phyloP scores from a whole-genome alignment of 2,113 vertebrate species.

The Leucoraja erinaceus region DNA sequence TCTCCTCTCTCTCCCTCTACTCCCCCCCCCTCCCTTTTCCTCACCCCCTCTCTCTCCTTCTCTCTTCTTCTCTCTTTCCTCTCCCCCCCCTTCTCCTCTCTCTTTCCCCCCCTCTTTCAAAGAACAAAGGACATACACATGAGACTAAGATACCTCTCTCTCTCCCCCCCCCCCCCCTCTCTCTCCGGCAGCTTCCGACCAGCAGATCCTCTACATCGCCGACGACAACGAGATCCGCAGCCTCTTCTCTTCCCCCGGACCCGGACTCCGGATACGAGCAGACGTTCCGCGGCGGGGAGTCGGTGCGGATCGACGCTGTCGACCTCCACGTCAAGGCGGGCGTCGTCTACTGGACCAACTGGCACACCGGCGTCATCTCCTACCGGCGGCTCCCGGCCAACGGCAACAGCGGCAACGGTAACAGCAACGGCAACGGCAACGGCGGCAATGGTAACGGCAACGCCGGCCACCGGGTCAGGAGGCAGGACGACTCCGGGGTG shows the following conservation, averaged over 20 bases:
- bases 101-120: too few relatives aligned
- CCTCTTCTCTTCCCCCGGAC: slow-evolving; percentile 82
- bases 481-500: slow-evolving; percentile 74
- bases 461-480: slow-evolving; percentile 79
- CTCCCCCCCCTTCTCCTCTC: too few relatives aligned
- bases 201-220: slow-evolving; percentile 86
- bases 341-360: slow-evolving; percentile 96
- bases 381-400: slow-evolving; percentile 82
- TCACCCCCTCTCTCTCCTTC: too few relatives aligned
- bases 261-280: slow-evolving; percentile 89
- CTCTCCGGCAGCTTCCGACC: slow-evolving; percentile 69
- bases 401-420: too few relatives aligned
- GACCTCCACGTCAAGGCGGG: slow-evolving; percentile 87
- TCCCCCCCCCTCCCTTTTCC: too few relatives aligned
- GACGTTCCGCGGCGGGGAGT: slow-evolving; percentile 84
- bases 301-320: slow-evolving; percentile 89
- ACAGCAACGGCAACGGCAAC: too few relatives aligned
- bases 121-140: too few relatives aligned
- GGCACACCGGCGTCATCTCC: slow-evolving; percentile 89
- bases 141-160: too few relatives aligned
- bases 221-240: slow-evolving; percentile 95
- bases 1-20: too few relatives aligned
- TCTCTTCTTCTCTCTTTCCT: too few relatives aligned
- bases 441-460: too few relatives aligned
- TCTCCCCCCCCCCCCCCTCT: too few relatives aligned